Base-by-base conservation (phyloP, 2,797 vertebrate genomes). In the Amphiprion clarkii region DNA sequence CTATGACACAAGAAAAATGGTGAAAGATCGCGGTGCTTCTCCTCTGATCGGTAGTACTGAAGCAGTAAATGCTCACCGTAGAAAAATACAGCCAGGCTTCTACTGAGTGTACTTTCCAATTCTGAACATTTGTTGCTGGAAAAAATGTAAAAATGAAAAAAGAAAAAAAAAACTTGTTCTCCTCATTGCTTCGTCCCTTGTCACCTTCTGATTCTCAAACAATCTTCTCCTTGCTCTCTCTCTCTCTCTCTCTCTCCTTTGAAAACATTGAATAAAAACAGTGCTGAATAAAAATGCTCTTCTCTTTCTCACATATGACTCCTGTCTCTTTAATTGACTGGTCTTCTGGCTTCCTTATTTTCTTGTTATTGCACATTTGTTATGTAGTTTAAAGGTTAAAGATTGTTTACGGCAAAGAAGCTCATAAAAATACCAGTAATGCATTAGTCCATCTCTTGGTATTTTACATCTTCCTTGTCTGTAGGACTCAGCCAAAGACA, bases 251-350 rank as follows among this genome's bases (percentile, higher is more conserved):
- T 31, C 95, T 96, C 95, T 97, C 87, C 89, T 96, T 96, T 96
- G 95, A 96, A 96, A 96, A 97, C 95, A 96, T 96, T 97, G 95
- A 98, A 97, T 96, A 97, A 97, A 88, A 97, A 87, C 78, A 88
- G 77, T 86, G 81, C 83, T 89, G 70, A 93, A 92, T 92, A 91
- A 93, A 90, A 88, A 85, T 60, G 69, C 71, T 89, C 83, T 88
- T 85, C 81, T 88, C 76, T 92, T 92, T 92, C 88, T 92, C 90
- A 89, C 14, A 78, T 25, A 1, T 12, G 59, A 62, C 64, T 79
- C 59, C 1, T 36, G 74, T 78, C 56, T 69, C 21, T 70, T 82
- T 61, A 4, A 61, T 75, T 66, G 1, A 14, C 10, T 27, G 6
- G 0, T 17, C 17, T 46, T 46, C 17, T 46, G 17, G 44, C 5